Evolutionary conservation across 2,888 invertebrate species (phyloP).

Genomic region (Tillus elongatus): DNA sequence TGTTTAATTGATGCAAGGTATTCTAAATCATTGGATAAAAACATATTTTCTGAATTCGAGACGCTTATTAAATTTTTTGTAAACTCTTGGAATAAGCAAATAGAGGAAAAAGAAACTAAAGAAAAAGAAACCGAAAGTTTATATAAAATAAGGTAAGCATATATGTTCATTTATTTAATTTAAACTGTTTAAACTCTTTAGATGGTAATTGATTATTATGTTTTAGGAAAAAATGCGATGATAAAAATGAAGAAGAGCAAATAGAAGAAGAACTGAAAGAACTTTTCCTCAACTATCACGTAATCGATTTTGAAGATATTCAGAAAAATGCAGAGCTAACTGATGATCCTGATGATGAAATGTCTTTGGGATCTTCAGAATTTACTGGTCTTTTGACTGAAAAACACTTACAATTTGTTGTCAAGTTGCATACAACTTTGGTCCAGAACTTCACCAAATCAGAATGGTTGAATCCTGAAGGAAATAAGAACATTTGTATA

Average conservation of each 20-base stretch:
- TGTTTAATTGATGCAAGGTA: conserved; percentile 44
- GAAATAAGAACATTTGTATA: conserved; percentile 25
- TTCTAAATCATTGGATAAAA: conserved; percentile 23
- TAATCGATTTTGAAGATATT: conserved; percentile 63
- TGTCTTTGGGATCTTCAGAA: conserved; percentile 17
- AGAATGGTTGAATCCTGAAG: conserved; percentile 51
- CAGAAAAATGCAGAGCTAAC: conserved; percentile 25
- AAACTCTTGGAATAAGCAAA: conserved; percentile 66
- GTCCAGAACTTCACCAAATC: conserved; percentile 49
- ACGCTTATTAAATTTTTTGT: conserved; percentile 54
- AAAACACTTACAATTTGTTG: conserved; percentile 52
- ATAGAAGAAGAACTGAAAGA: conserved; percentile 55
- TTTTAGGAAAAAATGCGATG: conserved; percentile 52
- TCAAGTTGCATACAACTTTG: conserved; percentile 52
- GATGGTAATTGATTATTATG: conserved; percentile 12
- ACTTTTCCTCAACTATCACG: conserved; percentile 61
- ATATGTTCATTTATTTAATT: conserved; percentile 4
- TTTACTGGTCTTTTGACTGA: conserved; percentile 38
- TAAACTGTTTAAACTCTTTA: no score
- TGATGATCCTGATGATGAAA: neutral
- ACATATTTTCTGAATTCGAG: conserved; percentile 41
- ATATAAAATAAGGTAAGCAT: conserved; percentile 56
- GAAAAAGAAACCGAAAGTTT: conserved; percentile 68
- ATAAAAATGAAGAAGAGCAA: conserved; percentile 60
- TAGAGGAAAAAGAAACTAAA: conserved; percentile 55